Conservation (phyloP, 2,797 vertebrate species). For the Xiphorhynchus erythropygius region DNA sequence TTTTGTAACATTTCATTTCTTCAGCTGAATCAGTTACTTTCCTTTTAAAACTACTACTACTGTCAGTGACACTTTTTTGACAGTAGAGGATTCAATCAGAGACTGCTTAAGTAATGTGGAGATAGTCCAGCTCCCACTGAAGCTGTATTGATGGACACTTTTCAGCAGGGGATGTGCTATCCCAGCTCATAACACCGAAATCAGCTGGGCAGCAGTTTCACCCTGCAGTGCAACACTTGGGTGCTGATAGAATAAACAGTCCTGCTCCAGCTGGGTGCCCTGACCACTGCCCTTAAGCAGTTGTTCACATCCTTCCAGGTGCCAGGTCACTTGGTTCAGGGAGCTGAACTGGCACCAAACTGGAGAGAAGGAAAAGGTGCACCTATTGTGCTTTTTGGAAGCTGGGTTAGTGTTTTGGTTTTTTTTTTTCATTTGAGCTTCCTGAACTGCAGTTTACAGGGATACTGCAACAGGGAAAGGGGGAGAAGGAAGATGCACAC, state of each 20-base stretch:
- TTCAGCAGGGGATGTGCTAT: neutral
- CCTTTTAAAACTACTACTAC: neutral
- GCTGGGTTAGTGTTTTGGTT: neutral
- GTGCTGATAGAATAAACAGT: neutral
- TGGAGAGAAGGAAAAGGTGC: neutral
- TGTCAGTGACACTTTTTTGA: neutral
- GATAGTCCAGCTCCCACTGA: neutral
- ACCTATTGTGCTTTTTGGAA: neutral
- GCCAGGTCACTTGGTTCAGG: neutral
- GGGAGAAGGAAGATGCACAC: neutral
- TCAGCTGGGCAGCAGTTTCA: neutral
- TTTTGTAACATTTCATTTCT: neutral
- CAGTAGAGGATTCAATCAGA: neutral
- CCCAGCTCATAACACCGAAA: neutral
- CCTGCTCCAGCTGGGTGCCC: neutral
- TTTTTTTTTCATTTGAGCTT: neutral
- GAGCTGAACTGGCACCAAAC: neutral
- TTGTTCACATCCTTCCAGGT: neutral
- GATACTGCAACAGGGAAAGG: neutral
- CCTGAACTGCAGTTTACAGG: neutral
- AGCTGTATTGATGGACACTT: fast-evolving
- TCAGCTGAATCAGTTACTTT: neutral
- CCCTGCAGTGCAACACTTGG: neutral
- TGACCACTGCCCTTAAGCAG: neutral
- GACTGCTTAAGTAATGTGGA: neutral